Conservation (phyloP, 2,888 invertebrate genomes). For the Macrosoma leucophasiata region DNA sequence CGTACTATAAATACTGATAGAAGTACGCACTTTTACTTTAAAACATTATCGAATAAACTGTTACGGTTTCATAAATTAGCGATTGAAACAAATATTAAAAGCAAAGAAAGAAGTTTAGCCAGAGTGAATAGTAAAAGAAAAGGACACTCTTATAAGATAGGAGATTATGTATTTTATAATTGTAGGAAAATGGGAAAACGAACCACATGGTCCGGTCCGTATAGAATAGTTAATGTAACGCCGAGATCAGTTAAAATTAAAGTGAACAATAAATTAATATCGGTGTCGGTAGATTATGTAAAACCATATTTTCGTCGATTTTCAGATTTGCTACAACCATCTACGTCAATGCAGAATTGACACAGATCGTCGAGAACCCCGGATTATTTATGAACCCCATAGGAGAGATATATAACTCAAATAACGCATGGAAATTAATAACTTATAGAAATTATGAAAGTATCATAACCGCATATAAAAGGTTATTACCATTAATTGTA, state of each 20-base stretch:
- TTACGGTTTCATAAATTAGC: no score
- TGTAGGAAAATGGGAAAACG: conserved; percentile 1
- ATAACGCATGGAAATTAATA: background rate
- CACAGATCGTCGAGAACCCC: no score
- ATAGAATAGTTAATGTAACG: conserved; percentile 2
- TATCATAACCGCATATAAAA: conserved; percentile 3
- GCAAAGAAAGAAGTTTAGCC: no score
- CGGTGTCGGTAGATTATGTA: conserved; percentile 1
- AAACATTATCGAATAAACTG: no score
- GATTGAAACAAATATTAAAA: no score
- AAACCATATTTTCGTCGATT: conserved; percentile 3
- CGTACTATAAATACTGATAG: conserved; percentile 2
- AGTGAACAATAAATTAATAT: background rate
- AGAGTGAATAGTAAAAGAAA: conserved; percentile 8
- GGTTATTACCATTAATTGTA: no score
- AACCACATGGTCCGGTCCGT: conserved; percentile 2
- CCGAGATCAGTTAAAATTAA: conserved; percentile 1
- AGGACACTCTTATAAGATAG: conserved; percentile 3
- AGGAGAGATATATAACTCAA: no score
- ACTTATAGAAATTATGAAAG: background rate
- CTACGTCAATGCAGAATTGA: conserved; percentile 1
- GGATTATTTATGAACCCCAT: no score
- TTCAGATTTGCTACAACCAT: conserved; percentile 1
- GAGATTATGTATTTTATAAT: conserved; percentile 3
- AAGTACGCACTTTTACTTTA: no score